Base-by-base conservation (phyloP, 1,140 invertebrate species). In the Hestina assimilis region DNA sequence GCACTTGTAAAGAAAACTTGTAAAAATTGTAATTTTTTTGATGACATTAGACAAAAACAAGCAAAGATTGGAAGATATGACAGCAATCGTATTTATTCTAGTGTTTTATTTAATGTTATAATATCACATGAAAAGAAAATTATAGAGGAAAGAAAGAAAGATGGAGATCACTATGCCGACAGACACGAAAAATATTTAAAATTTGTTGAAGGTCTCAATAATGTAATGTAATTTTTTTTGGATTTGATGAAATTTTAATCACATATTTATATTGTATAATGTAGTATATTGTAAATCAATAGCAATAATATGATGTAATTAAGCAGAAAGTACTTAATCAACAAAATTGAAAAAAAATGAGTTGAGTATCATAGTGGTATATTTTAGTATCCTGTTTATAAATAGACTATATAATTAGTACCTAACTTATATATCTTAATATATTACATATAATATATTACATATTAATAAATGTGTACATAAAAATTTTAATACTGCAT, bases 121-220 rank as follows among this genome's bases (percentile, higher is more conserved):
- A 40, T 77, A n/a, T 57, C 42, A 33, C 81, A 88, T 72, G 89
- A 89, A 52, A 81, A 72, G 19, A 78, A 71, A 15, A 81, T 83
- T 47, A 78, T 85, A 54, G 72, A 80, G 21, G 79, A 85, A 40
- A 79, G 78, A 48, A 57, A 61, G 9, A 72, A 59, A 56, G 74
- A 77, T 58, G 69, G 60, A 28, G 85, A 87, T 55, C 74, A 76
- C 51, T 88, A 84, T 78, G 75, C 85, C 11, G 75, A 74, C 26
- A 77, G 82, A 38, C 83, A 89, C 69, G 81, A 85, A 26, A 87
- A 83, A n/a, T 89, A 87, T 71, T 66, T 89, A 19, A 83, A 82
- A 60, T 80, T 79, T 72, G 72, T 85, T 28, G 72, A 86, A 58
- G 79, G 83, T 20, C 69, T 89, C 20, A 78, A 82, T 52, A 68